These are phyloP conservation scores for Pungitius pungitius DNA, from an alignment of 2,113 vertebrate species.

Conservation along the genomic window DNA sequence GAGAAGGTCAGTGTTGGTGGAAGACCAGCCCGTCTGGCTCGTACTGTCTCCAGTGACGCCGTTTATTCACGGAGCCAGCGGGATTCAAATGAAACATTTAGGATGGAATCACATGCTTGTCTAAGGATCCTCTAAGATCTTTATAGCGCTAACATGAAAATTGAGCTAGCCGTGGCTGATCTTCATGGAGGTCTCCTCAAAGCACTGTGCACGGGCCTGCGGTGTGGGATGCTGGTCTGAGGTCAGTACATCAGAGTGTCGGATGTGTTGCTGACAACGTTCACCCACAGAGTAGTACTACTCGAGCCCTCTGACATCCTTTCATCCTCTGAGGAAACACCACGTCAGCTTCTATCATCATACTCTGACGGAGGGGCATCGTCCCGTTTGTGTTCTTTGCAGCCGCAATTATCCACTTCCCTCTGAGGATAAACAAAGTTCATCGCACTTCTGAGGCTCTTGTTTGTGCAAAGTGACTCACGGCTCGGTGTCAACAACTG, in stretches of 20 bases:
- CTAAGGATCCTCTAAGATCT: not conserved
- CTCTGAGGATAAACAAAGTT: slow-evolving; percentile 35
- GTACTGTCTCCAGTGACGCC: not conserved
- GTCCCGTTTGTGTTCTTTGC: slow-evolving; percentile 16
- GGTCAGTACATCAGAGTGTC: too few relatives aligned
- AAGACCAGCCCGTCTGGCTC: not conserved
- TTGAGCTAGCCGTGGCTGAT: too few relatives aligned
- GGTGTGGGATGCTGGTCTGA: too few relatives aligned
- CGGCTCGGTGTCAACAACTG: slow-evolving; percentile 49
- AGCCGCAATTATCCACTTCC: slow-evolving; percentile 36
- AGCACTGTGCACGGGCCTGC: too few relatives aligned
- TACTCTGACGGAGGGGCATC: not conserved
- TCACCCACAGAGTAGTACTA: not conserved
- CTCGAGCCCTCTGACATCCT: not conserved
- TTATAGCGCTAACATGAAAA: not conserved
- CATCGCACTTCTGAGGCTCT: slow-evolving; percentile 25
- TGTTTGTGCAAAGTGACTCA: slow-evolving; percentile 57
- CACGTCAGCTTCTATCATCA: not conserved
- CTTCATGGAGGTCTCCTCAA: too few relatives aligned
- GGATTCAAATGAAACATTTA: not conserved
- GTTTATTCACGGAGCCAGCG: not conserved
- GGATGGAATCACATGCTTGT: not conserved
- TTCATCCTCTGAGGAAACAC: not conserved
- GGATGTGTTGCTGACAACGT: not conserved
- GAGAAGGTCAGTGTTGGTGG: not conserved